Percentiles rank a stretch among this genome's conserved stretches.
These are phyloP conservation scores for Catharus bicknelli DNA, from an alignment of 2,113 vertebrate species.

Conservation along the genomic window DNA sequence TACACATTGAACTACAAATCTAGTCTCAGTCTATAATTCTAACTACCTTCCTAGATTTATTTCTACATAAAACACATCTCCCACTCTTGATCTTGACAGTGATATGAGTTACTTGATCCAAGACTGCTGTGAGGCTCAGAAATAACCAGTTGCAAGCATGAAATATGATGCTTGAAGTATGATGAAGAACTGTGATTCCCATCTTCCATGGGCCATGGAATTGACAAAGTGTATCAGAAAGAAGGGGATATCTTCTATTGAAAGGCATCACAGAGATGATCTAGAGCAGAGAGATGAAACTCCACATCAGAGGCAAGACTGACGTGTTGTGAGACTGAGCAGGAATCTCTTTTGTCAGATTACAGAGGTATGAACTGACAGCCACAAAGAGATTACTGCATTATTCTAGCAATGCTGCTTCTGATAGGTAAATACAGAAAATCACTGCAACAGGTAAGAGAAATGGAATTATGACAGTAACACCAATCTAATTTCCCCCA, in stretches of 20 bases:
- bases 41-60: not conserved
- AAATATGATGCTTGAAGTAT: not conserved
- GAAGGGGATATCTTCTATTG: not conserved
- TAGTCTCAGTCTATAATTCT: not conserved
- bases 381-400: not conserved
- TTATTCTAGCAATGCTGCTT: not conserved
- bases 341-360: conserved; percentile 36
- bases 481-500: not conserved
- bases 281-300: not conserved
- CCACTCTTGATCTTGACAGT: not conserved
- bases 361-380: conserved; percentile 15
- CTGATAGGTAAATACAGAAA: conserved; percentile 2
- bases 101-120: not conserved
- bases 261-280: not conserved
- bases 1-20: conserved; percentile 1
- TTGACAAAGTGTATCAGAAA: not conserved
- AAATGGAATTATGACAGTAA: not conserved
- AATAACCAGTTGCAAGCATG: not conserved
- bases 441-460: not conserved
- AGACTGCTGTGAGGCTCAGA: not conserved
- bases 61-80: not conserved
- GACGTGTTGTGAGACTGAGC: not conserved
- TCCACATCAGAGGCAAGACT: not conserved
- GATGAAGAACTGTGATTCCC: not conserved
- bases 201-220: not conserved